Conservation (phyloP, 23 tunicate species). For the Ascidia mentula region DNA sequence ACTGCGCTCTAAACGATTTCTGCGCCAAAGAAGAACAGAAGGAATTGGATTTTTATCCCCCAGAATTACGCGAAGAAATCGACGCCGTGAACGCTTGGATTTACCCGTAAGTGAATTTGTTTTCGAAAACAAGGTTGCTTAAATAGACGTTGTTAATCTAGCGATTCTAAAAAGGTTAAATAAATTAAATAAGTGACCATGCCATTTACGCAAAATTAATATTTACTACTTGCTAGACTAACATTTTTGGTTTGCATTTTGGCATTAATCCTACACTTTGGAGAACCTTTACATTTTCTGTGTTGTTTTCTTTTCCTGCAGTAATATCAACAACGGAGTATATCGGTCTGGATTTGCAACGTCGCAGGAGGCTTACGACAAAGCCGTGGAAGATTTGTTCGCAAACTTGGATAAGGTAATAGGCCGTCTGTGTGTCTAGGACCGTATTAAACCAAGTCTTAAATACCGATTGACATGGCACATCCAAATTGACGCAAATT, state of each 20-base stretch:
- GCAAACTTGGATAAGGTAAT: constrained; percentile 61
- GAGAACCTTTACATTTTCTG: too few relatives aligned
- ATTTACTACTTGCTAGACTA: too few relatives aligned
- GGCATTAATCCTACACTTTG: too few relatives aligned
- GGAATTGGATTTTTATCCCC: constrained; percentile 67
- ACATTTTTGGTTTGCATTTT: too few relatives aligned
- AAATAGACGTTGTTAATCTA: too few relatives aligned
- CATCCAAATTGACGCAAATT: too few relatives aligned
- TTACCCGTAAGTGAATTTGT: constrained; percentile 50
- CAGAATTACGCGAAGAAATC: constrained; percentile 35
- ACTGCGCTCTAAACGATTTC: constrained; percentile 45
- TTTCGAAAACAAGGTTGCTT: neutral
- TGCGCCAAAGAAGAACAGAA: constrained; percentile 57
- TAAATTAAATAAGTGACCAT: too few relatives aligned
- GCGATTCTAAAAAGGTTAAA: too few relatives aligned
- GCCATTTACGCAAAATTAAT: too few relatives aligned
- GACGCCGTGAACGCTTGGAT: constrained; percentile 81
- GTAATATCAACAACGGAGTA: constrained; percentile 83
- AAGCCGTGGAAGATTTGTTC: constrained; percentile 64
- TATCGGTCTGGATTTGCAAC: constrained; percentile 82
- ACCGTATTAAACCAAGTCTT: too few relatives aligned
- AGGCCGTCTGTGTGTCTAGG: too few relatives aligned
- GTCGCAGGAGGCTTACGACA: constrained; percentile 73
- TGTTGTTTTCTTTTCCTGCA: constrained; percentile 8
- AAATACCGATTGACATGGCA: too few relatives aligned